Conservation (phyloP, 2,888 invertebrate genomes). For the Drosophila eohydei region DNA sequence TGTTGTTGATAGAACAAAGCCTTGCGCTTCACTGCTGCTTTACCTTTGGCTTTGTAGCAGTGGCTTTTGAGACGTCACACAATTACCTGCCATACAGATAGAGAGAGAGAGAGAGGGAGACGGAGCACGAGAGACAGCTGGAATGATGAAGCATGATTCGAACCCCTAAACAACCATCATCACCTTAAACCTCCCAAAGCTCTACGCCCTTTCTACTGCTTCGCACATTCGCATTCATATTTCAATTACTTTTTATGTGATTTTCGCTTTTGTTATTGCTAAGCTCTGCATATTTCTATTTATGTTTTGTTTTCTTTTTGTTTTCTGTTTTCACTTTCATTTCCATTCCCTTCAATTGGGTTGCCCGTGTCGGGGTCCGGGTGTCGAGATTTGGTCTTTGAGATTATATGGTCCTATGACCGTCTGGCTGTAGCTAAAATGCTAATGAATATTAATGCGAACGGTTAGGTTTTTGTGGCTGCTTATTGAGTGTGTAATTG, state of each 20-base stretch:
- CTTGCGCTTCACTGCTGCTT: conserved; percentile 65
- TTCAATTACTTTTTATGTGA: conserved; percentile 81
- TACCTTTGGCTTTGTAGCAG: conserved; percentile 34
- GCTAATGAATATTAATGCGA: conserved; percentile 78
- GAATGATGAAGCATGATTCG: conserved; percentile 49
- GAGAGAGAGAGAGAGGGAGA: background rate
- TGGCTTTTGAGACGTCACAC: conserved; percentile 25
- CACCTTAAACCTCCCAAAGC: background rate
- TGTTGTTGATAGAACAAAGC: conserved; percentile 57
- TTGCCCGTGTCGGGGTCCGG: conserved; percentile 32
- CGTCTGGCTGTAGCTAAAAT: conserved; percentile 55
- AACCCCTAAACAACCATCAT: background rate
- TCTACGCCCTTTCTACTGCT: conserved; percentile 17
- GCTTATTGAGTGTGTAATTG: conserved; percentile 79
- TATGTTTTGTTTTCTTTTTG: conserved; percentile 70
- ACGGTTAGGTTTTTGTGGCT: conserved; percentile 57
- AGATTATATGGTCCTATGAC: conserved; percentile 48
- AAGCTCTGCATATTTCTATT: conserved; percentile 68
- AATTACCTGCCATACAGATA: background rate
- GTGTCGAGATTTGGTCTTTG: conserved; percentile 77
- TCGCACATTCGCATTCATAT: conserved; percentile 74
- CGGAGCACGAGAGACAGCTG: conserved; percentile 8
- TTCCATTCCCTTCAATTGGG: conserved; percentile 54
- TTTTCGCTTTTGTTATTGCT: conserved; percentile 75
- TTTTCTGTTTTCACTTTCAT: conserved; percentile 67